Conservation (phyloP, 2,797 vertebrate species). For the Megalops cyprinoides region DNA sequence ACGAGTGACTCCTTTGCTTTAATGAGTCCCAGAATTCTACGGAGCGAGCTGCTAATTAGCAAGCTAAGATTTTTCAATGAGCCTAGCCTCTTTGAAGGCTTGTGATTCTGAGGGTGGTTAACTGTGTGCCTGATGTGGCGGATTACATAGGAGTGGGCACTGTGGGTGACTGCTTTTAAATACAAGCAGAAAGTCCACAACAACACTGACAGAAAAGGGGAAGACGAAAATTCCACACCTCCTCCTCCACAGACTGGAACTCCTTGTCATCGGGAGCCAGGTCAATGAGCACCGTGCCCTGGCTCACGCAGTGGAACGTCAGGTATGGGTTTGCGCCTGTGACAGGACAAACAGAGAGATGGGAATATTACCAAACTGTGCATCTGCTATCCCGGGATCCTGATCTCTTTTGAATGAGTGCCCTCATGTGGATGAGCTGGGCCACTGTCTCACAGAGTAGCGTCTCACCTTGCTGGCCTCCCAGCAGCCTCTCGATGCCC, state of each 20-base stretch:
- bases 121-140: neutral
- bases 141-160: neutral
- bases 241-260: slow-evolving; percentile 96
- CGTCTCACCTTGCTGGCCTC: slow-evolving; percentile 90
- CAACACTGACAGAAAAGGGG: neutral
- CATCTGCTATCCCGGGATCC: no score
- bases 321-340: slow-evolving; percentile 94
- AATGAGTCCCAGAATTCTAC: neutral
- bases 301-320: slow-evolving; percentile 96
- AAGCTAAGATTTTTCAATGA: neutral
- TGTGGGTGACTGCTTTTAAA: no score
- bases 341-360: neutral
- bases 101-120: no score
- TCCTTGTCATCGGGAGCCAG: slow-evolving; percentile 95
- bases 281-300: slow-evolving; percentile 95
- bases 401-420: no score
- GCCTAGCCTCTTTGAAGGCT: neutral
- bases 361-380: neutral
- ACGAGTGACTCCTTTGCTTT: neutral
- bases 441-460: neutral
- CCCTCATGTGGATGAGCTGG: neutral
- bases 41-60: neutral
- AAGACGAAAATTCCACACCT: slow-evolving; percentile 78
- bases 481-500: slow-evolving; percentile 93
- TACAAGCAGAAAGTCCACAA: no score